A percentile compares a stretch with the other conserved stretches of the same genome.
phyloP scores from a whole-genome alignment of 2,797 vertebrate species.

The Lepus townsendii region DNA sequence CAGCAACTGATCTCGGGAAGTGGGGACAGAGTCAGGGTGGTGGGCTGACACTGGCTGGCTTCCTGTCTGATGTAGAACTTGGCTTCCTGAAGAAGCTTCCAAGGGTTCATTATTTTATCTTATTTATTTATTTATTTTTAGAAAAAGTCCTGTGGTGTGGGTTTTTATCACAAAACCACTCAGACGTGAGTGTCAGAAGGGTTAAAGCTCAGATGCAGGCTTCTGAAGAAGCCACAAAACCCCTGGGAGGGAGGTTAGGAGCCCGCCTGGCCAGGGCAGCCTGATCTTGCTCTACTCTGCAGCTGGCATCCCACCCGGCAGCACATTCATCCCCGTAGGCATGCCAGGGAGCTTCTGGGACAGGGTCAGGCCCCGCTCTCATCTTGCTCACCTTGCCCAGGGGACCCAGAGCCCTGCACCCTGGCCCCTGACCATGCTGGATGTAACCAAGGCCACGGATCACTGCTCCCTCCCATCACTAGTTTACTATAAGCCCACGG shows the following conservation, averaged over 20 bases:
- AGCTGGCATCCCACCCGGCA: not conserved
- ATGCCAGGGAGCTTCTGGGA: not conserved
- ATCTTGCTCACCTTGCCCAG: not conserved
- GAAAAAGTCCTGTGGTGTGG: not conserved
- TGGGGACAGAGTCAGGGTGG: not conserved
- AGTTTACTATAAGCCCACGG: not conserved
- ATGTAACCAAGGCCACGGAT: not conserved
- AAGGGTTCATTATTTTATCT: not conserved
- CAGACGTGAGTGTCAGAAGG: not conserved
- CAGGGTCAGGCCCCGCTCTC: not conserved
- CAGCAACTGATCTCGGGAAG: not conserved
- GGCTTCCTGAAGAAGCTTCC: not conserved
- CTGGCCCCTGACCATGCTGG: not conserved
- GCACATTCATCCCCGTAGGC: not conserved
- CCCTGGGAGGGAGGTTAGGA: not conserved
- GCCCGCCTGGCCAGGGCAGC: not conserved
- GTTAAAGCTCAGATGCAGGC: constrained; percentile 8
- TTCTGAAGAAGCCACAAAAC: not conserved
- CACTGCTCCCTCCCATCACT: not conserved
- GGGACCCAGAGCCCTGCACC: not conserved
- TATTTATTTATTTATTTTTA: not conserved
- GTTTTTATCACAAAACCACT: constrained; percentile 15
- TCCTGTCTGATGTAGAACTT: not conserved
- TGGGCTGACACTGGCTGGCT: not conserved
- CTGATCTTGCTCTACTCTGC: not conserved